phyloP scores from a whole-genome alignment of 2,113 vertebrate genomes.

The Pseudopipra pipra region DNA sequence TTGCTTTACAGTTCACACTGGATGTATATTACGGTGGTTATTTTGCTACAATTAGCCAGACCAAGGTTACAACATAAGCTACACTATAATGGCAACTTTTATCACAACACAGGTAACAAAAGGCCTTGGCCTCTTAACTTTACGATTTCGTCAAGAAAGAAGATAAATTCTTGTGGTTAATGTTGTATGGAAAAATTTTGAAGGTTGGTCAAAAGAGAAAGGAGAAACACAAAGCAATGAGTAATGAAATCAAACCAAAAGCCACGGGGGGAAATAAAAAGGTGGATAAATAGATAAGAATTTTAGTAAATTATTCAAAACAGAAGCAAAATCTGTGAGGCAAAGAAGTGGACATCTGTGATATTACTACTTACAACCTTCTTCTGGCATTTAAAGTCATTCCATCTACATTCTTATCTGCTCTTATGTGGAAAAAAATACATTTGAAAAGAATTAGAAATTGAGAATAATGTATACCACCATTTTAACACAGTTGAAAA shows the following conservation, averaged over 20 bases:
- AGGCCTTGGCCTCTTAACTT: neutral
- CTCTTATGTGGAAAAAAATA: neutral
- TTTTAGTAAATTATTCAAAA: neutral
- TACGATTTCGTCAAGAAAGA: neutral
- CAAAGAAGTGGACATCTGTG: neutral
- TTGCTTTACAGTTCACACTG: neutral
- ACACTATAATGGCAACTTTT: neutral
- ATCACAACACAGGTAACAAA: neutral
- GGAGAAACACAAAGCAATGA: neutral
- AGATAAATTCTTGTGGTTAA: neutral
- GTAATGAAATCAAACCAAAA: neutral
- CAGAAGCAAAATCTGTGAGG: neutral
- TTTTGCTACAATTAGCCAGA: neutral
- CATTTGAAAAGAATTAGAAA: neutral
- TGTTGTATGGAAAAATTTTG: rapidly evolving
- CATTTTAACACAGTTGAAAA: neutral
- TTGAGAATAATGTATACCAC: neutral
- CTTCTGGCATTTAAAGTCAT: neutral
- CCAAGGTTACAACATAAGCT: neutral
- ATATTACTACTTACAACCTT: neutral
- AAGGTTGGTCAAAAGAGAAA: neutral
- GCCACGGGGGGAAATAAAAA: neutral
- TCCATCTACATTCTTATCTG: neutral
- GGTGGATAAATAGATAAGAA: neutral
- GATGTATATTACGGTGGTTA: neutral